A percentile compares a stretch with the other conserved stretches of the same genome.
phyloP scores from a whole-genome alignment of 1,140 invertebrate genomes.

The Ruditapes philippinarum region DNA sequence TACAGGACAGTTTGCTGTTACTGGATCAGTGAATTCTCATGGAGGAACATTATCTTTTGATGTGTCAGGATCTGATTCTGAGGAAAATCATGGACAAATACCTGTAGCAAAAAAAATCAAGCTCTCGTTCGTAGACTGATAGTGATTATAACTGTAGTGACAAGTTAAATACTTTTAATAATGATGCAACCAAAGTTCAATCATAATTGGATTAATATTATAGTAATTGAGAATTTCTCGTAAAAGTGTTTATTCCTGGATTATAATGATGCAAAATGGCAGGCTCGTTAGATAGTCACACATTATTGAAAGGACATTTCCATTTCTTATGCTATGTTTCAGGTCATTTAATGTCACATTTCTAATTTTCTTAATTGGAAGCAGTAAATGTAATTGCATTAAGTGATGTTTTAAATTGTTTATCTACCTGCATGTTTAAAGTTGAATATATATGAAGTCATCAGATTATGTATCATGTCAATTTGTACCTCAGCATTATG shows the following conservation, averaged over 20 bases:
- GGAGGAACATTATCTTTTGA: conserved; percentile 63
- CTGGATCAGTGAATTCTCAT: conserved; percentile 76
- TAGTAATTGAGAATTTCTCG: not conserved
- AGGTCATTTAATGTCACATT: not conserved
- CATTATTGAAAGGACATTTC: too few relatives aligned
- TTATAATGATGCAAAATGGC: not conserved
- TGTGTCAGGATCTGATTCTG: conserved; percentile 56
- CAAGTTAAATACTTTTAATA: not conserved
- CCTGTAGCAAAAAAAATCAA: conserved; percentile 62
- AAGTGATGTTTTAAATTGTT: too few relatives aligned
- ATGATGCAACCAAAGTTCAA: conserved; percentile 22
- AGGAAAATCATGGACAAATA: conserved; percentile 64
- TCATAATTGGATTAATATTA: conserved; percentile 3
- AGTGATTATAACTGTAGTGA: conserved; percentile 5
- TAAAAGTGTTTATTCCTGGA: not conserved
- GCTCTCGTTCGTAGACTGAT: conserved; percentile 57
- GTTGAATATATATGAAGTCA: too few relatives aligned
- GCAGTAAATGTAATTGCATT: too few relatives aligned
- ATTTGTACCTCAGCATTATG: too few relatives aligned
- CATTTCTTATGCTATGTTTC: not conserved
- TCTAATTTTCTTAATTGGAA: too few relatives aligned
- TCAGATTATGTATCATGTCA: too few relatives aligned
- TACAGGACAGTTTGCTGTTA: conserved; percentile 90
- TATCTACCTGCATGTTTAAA: too few relatives aligned
- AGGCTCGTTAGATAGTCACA: not conserved